Conservation (phyloP, 2,797 vertebrate genomes). For the Austrolebias charrua region DNA sequence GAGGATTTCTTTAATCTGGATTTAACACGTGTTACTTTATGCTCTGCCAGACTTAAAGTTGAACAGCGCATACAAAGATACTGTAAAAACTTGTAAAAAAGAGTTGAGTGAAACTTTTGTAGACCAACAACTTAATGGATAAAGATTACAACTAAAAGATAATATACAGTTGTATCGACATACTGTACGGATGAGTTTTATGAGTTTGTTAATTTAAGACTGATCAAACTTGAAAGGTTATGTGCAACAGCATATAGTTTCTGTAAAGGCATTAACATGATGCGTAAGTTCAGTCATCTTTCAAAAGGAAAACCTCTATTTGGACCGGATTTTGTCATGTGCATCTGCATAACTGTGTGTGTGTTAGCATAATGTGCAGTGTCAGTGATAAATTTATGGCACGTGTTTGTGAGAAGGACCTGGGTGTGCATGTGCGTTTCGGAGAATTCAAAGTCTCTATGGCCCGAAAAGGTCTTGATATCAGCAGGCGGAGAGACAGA, state of each 20-base stretch:
- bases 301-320: not conserved
- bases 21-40: constrained; percentile 16
- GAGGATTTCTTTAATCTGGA: not conserved
- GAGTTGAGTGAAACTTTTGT: too few species aligned
- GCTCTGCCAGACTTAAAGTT: constrained; percentile 8
- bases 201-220: too few species aligned
- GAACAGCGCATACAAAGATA: not conserved
- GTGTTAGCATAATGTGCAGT: constrained; percentile 30
- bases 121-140: too few species aligned
- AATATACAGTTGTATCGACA: too few species aligned
- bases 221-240: not conserved
- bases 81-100: constrained; percentile 2
- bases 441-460: constrained; percentile 37
- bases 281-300: not conserved
- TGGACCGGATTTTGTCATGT: not conserved
- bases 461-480: constrained; percentile 65
- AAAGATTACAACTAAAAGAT: too few species aligned
- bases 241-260: not conserved
- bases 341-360: not conserved
- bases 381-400: constrained; percentile 72
- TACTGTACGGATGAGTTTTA: too few species aligned
- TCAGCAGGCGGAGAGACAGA: constrained; percentile 73
- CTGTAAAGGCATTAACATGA: not conserved
- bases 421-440: constrained; percentile 12
- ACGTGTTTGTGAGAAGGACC: constrained; percentile 51